Conservation (phyloP, 1,140 invertebrate genomes). For the Colletes latitarsis region DNA sequence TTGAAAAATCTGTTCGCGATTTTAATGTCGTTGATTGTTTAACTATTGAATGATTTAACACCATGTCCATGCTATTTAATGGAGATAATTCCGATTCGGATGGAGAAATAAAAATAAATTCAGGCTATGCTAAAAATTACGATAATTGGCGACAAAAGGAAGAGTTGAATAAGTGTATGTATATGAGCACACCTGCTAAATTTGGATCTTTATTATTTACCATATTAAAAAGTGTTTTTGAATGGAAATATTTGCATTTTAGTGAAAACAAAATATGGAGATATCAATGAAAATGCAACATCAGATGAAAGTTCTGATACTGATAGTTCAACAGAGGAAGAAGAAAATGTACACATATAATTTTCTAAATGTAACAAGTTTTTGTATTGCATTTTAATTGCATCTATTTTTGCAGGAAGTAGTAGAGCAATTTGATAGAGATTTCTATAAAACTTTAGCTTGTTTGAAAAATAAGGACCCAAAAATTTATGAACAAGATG, state of each 20-base stretch:
- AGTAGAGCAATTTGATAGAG: constrained; percentile 85
- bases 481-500: constrained; percentile 90
- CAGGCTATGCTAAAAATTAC: constrained; percentile 91
- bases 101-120: constrained; percentile 86
- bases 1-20: neutral
- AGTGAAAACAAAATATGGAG: constrained; percentile 90
- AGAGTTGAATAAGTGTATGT: constrained; percentile 91
- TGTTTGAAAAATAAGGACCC: constrained; percentile 94
- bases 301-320: constrained; percentile 72
- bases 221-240: neutral
- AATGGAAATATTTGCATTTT: constrained; percentile 54
- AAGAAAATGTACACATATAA: constrained; percentile 78
- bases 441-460: constrained; percentile 92
- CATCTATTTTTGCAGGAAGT: constrained; percentile 60
- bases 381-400: neutral
- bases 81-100: constrained; percentile 79
- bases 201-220: too few relatives aligned
- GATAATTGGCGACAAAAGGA: constrained; percentile 91
- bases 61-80: constrained; percentile 76
- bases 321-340: constrained; percentile 83
- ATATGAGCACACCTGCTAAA: neutral
- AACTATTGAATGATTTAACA: constrained; percentile 23
- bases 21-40: neutral
- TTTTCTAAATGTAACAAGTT: neutral
- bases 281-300: constrained; percentile 70